Evolutionary conservation across 2,888 invertebrate species (phyloP).

Genomic region (Eutolmus rufibarbis): DNA sequence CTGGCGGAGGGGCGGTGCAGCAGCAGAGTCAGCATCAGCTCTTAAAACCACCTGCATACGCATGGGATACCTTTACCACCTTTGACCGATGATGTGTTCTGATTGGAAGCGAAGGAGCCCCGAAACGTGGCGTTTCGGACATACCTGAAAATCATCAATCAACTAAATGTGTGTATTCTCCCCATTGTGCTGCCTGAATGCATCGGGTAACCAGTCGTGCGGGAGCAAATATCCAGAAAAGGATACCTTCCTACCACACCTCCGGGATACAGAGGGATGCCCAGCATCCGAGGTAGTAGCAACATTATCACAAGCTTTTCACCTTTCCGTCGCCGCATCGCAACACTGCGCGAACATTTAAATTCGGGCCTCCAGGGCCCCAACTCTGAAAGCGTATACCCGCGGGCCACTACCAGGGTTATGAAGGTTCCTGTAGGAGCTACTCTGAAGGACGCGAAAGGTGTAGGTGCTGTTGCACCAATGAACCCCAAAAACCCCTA

Average conservation of each 20-base stretch:
- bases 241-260: neutral
- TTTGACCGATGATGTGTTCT: conserved; percentile 19
- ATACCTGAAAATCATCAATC: conserved; percentile 31
- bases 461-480: neutral
- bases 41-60: neutral
- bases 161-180: conserved; percentile 36
- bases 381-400: neutral
- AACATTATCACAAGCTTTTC: conserved; percentile 23
- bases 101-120: neutral
- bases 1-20: neutral
- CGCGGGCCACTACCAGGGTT: neutral
- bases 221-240: conserved; percentile 6
- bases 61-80: neutral
- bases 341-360: neutral
- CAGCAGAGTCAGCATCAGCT: neutral
- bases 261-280: neutral
- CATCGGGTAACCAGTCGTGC: conserved; percentile 31
- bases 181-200: conserved; percentile 25
- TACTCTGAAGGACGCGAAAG: neutral
- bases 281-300: neutral
- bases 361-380: neutral
- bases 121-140: conserved; percentile 14
- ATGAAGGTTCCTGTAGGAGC: neutral
- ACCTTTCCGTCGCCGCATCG: neutral
- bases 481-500: neutral